Evolutionary conservation across 2,888 invertebrate species (phyloP), one percentile per base, ranked within the genome.

Genomic region (Notodonta ziczac): DNA sequence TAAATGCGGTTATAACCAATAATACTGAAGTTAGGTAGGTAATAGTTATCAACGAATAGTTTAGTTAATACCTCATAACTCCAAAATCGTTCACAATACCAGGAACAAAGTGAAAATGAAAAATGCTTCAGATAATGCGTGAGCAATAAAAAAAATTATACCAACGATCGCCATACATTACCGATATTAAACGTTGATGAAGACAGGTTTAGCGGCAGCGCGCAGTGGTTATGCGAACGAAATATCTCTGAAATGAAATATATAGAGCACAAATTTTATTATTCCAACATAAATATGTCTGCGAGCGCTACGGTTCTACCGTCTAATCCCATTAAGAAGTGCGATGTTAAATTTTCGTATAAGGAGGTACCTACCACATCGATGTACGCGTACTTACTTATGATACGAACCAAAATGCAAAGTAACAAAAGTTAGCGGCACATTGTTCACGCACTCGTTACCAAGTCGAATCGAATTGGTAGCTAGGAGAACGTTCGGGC

Each of bases 401-500:
- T 32, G 32, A 35, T 72, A 76, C 79, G 78, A 79, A 83, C 79
- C 78, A 73, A 76, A 81, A 86, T 85, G 81, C 76, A 81, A 85
- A 85, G 82, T 82, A 77, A 77, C 80, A 82, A 78, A 89, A 88
- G 86, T 89, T 88, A 77, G 70, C 73, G 80, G 80, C 74, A 73
- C 80, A 84, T 83, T 87, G 84, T 88, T 86, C 89, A 85, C 85
- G 82, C 83, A 81, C 83, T 87, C 86, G 85, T 89, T 87, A 86
- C 76, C 70, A 82, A 85, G 78, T 85, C 74, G 79, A 89, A 88
- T 90, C 85, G 85, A 90, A 89, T 90, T 88, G 85, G 76, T 80
- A 81, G 78, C 79, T 79, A 76, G 76, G 78, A 73, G 82, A 84
- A 83, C 85, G 84, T 88, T 85, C 83, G 82, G 76, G 80, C 78